Base-by-base conservation (phyloP, 2,888 invertebrate genomes). In the Dicyrtoma fusca region DNA sequence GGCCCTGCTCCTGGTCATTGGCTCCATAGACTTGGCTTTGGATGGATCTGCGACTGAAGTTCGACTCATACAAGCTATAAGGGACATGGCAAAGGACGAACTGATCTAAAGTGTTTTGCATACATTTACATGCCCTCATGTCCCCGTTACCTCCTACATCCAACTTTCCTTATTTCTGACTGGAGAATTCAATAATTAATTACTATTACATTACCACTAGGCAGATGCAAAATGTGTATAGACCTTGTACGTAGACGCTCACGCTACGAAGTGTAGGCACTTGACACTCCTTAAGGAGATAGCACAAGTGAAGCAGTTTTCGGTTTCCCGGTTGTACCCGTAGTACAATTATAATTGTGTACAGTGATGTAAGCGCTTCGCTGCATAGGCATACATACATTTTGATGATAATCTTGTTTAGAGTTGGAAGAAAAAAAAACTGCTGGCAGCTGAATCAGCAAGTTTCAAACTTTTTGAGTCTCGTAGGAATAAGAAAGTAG, bases 11-110 rank as follows among this genome's bases (percentile, higher is more conserved):
- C 73, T 80, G 71, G 75, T 79, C 8, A 74, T 77, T 47, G 75
- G 76, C 0, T 79, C 78, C 0, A 80, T 80, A 51, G 75, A 77
- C 13, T 34, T 80, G 25, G 77, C 75, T 5, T 42, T 74, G 55
- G 72, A 77, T 72, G 76, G 75, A 34, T 72, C 75, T 21, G 47
- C 71, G 0, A 77, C 80, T 0, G 75, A 77, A 65, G 68, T n/a
- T 1, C 65, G 80, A 26, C 72, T 80, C 10, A 34, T 79, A 62
- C 71, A 78, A 65, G 79, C 75, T 11, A 53, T 79, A 13, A 44
- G 68, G 11, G 79, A 77, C 49, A 70, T 80, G 21, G 63, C 74
- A 17, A 72, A 75, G n/a, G 75, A 77, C 49, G 70, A 74, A 59
- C 49, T 78, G 66, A 71, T 74, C 49, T 74, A 21, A 66, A 49